Conservation (phyloP, 2,888 invertebrate genomes). For the Girardia tigrina region DNA sequence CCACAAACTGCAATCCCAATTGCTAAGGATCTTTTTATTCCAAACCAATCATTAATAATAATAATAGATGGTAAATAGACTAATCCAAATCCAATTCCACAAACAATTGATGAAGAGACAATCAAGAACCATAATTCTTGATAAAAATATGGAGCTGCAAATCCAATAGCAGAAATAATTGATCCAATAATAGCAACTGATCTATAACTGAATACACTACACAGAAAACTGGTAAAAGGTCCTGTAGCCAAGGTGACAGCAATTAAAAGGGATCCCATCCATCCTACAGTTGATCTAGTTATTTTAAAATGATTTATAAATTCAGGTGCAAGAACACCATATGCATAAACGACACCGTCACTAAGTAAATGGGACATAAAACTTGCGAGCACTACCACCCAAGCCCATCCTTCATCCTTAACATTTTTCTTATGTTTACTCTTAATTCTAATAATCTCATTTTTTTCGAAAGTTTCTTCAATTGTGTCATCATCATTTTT, state of each 20-base stretch:
- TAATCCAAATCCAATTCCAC: conserved; percentile 10
- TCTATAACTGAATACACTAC: background rate
- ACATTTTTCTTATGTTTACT: too few relatives aligned
- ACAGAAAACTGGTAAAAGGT: background rate
- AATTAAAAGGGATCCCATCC: conserved; percentile 81
- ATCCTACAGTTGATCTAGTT: conserved; percentile 71
- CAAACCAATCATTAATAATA: background rate
- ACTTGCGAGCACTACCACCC: conserved; percentile 79
- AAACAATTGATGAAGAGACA: background rate
- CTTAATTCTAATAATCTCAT: too few relatives aligned
- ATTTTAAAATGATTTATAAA: conserved; percentile 70
- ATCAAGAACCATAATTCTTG: background rate
- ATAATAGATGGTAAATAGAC: background rate
- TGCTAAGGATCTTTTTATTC: background rate
- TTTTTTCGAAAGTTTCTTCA: too few relatives aligned
- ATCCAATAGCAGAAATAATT: background rate
- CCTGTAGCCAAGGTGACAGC: conserved; percentile 67
- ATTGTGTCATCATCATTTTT: too few relatives aligned
- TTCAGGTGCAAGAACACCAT: conserved; percentile 78
- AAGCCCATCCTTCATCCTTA: conserved; percentile 92
- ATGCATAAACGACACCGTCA: conserved; percentile 92
- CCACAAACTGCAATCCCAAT: conserved; percentile 6
- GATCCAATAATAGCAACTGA: background rate
- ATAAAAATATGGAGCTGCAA: background rate
- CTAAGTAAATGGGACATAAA: conserved; percentile 83